Conservation (phyloP, 2,888 invertebrate genomes). For the Thyatira batis region DNA sequence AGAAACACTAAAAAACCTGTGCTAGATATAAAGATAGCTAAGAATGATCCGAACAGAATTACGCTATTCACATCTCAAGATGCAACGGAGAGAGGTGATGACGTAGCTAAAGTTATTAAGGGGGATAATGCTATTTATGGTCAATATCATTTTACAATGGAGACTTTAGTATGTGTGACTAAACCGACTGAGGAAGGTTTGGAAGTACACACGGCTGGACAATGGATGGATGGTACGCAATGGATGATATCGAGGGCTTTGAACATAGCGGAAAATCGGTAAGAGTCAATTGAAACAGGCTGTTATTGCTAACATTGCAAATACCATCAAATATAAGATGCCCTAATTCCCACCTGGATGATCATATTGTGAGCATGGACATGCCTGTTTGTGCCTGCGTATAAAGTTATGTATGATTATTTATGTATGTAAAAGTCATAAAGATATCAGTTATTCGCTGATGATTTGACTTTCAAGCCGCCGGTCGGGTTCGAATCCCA, state of each 20-base stretch:
- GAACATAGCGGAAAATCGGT: slow-evolving; percentile 83
- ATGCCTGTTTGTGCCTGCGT: too few species aligned
- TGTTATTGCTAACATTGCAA: not conserved
- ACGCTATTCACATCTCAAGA: slow-evolving; percentile 14
- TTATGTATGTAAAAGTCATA: too few species aligned
- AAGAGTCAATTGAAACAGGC: slow-evolving; percentile 23
- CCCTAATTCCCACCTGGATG: too few species aligned
- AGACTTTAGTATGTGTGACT: slow-evolving; percentile 84
- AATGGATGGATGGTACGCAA: slow-evolving; percentile 83
- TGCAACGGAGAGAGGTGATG: slow-evolving; percentile 39
- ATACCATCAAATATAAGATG: too few species aligned
- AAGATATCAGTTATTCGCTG: too few species aligned
- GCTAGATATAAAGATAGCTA: slow-evolving; percentile 34
- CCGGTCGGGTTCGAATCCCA: too few species aligned
- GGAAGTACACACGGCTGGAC: slow-evolving; percentile 83
- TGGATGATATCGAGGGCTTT: slow-evolving; percentile 77
- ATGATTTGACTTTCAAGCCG: too few species aligned
- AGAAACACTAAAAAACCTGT: slow-evolving; percentile 51
- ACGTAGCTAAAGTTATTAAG: slow-evolving; percentile 57
- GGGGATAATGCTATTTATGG: slow-evolving; percentile 77
- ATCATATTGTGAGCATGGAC: too few species aligned
- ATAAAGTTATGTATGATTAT: too few species aligned
- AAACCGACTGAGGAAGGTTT: slow-evolving; percentile 86
- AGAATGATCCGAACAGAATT: slow-evolving; percentile 27
- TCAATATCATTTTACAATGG: slow-evolving; percentile 89